Evolutionary conservation across 2,113 vertebrate species (phyloP).

Genomic region (Planiliza haematocheilus): DNA sequence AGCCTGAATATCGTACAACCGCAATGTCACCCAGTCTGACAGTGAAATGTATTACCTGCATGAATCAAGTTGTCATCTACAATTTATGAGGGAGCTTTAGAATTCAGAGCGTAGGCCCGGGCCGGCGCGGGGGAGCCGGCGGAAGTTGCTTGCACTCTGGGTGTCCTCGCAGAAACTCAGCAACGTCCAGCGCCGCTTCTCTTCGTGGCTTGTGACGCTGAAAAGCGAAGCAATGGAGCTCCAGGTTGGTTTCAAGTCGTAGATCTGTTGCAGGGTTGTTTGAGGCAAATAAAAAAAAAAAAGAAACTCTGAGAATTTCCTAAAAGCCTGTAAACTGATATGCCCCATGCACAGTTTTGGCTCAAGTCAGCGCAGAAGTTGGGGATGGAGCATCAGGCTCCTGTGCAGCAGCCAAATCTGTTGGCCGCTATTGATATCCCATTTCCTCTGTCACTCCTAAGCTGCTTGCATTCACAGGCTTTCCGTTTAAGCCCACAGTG

Average conservation of each 20-base stretch:
- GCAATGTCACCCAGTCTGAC: conserved; percentile 58
- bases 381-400: conserved; percentile 43
- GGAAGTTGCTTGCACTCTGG: conserved; percentile 10
- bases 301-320: conserved; percentile 9
- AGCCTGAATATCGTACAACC: conserved; percentile 56
- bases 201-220: neutral
- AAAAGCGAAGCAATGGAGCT: too few species aligned
- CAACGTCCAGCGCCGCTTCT: neutral
- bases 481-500: conserved; percentile 58
- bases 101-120: conserved; percentile 53
- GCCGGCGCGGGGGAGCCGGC: conserved; percentile 2
- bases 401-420: conserved; percentile 71
- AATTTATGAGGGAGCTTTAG: conserved; percentile 63
- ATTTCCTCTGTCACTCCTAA: conserved; percentile 75
- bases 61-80: conserved; percentile 75
- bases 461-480: conserved; percentile 77
- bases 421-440: conserved; percentile 77
- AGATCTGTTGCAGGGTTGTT: too few species aligned
- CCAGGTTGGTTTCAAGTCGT: too few species aligned
- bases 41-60: conserved; percentile 67
- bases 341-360: conserved; percentile 40
- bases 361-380: conserved; percentile 46
- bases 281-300: too few species aligned
- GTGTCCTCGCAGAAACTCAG: neutral
- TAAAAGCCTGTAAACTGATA: conserved; percentile 19